Evolutionary conservation across 2,113 vertebrate genomes (phyloP).

Genomic region (Pelecanus crispus): DNA sequence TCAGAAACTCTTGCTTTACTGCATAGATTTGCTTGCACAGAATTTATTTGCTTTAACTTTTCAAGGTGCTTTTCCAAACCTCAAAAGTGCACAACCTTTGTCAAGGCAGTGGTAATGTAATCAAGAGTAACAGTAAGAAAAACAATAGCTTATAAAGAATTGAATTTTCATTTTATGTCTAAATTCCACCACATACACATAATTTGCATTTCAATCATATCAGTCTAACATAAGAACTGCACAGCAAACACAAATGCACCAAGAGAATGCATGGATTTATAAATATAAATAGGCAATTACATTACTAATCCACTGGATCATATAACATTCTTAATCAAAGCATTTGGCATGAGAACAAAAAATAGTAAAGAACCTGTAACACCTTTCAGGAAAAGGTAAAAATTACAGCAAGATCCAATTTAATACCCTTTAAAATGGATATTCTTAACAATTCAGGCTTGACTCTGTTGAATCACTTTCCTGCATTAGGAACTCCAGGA

Average conservation of each 20-base stretch:
- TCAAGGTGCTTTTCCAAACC: background rate
- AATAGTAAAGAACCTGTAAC: background rate
- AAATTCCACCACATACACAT: background rate
- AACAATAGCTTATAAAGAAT: background rate
- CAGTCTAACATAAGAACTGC: background rate
- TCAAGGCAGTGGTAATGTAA: background rate
- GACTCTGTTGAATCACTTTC: background rate
- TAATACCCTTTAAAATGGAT: background rate
- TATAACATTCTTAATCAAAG: slow-evolving; percentile 3
- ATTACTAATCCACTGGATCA: background rate
- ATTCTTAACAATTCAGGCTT: background rate
- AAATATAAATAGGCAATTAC: slow-evolving; percentile 25
- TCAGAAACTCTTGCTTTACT: background rate
- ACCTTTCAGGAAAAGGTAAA: background rate
- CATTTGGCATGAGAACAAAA: background rate
- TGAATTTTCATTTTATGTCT: background rate
- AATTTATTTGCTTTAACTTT: background rate
- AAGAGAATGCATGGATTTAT: background rate
- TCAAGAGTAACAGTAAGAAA: background rate
- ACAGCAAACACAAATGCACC: background rate
- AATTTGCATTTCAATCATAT: background rate
- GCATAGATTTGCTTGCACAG: background rate
- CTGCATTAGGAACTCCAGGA: background rate
- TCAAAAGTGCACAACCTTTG: background rate
- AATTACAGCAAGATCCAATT: background rate